phyloP scores from a whole-genome alignment of 2,888 invertebrate species.

The Trissonchulus sp. region DNA sequence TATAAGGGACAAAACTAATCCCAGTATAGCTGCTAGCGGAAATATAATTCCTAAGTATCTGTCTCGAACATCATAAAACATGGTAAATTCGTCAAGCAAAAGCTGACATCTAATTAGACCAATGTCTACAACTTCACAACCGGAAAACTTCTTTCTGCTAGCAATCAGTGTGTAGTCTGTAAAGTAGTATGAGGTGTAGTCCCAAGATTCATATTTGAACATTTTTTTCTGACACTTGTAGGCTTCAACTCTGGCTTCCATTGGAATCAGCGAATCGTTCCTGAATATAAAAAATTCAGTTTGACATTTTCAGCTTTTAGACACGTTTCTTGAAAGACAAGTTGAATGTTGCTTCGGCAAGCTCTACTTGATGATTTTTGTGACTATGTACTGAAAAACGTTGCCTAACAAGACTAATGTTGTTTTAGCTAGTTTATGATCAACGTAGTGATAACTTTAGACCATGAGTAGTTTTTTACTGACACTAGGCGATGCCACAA shows the following conservation, averaged over 20 bases:
- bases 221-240: background rate
- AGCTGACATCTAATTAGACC: background rate
- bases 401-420: no score
- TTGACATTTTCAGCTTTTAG: no score
- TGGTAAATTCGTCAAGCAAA: background rate
- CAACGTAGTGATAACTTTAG: no score
- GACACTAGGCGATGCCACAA: no score
- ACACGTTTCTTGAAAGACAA: no score
- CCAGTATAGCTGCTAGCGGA: background rate
- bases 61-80: background rate
- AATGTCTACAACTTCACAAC: background rate
- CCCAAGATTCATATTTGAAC: background rate
- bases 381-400: no score
- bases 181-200: background rate
- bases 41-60: background rate
- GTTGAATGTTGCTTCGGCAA: no score
- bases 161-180: background rate
- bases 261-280: no score
- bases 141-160: background rate
- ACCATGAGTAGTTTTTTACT: no score
- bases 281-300: no score
- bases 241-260: background rate
- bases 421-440: no score
- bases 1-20: background rate
- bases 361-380: no score